Conservation (phyloP, 2,797 vertebrate species). For the Mus caroli region DNA sequence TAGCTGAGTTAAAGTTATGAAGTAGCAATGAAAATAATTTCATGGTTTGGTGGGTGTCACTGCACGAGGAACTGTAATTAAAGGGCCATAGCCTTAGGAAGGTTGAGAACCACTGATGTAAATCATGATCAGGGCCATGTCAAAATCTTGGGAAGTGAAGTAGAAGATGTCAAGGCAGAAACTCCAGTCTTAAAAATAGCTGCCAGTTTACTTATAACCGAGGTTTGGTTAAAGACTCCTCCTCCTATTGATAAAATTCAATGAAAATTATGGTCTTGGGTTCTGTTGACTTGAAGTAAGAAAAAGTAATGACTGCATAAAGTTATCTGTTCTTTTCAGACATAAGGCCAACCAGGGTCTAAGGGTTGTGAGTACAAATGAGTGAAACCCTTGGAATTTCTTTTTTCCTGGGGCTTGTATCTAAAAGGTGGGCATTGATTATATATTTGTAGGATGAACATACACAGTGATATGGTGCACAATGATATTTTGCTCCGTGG, state of each 20-base stretch:
- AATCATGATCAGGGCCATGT: background rate
- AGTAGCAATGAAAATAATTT: background rate
- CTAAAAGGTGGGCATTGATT: background rate
- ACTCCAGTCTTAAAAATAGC: background rate
- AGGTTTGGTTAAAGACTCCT: background rate
- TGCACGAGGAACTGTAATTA: background rate
- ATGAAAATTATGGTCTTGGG: background rate
- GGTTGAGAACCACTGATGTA: background rate
- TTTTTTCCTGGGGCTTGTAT: background rate
- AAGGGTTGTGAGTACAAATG: background rate
- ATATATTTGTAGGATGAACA: background rate
- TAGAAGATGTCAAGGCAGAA: background rate
- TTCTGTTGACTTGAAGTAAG: background rate
- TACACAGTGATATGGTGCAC: background rate
- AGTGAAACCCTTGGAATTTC: background rate
- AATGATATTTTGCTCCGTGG: background rate
- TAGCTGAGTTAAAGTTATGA: background rate
- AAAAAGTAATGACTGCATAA: background rate
- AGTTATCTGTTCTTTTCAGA: background rate
- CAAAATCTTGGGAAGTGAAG: background rate
- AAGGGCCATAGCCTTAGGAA: background rate
- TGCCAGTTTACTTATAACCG: background rate
- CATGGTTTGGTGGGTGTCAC: background rate
- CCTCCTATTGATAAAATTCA: background rate
- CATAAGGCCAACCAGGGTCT: background rate